Evolutionary conservation across 2,888 invertebrate species (phyloP).

Genomic region (Phyllotreta cruciferae): DNA sequence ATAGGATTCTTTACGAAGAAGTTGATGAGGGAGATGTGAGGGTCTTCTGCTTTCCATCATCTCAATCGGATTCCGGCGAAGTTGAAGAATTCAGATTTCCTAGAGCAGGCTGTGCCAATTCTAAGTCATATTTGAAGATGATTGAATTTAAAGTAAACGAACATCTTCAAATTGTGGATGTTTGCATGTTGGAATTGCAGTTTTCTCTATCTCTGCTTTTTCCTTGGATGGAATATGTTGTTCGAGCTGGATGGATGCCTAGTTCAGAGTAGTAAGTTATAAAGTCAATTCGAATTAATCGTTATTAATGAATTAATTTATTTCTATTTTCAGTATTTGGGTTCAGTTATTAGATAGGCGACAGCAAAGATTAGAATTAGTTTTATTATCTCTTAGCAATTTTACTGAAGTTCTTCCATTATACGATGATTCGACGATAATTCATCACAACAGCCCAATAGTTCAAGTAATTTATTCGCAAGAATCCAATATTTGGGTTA

Average conservation of each 20-base stretch:
- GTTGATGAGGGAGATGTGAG: slow-evolving; percentile 91
- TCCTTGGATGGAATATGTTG: slow-evolving; percentile 95
- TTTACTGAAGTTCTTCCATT: slow-evolving; percentile 70
- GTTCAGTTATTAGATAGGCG: slow-evolving; percentile 87
- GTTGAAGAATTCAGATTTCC: slow-evolving; percentile 89
- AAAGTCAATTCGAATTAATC: not conserved
- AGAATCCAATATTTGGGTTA: slow-evolving; percentile 86
- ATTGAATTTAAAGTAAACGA: slow-evolving; percentile 76
- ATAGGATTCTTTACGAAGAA: slow-evolving; percentile 85
- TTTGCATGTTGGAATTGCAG: slow-evolving; percentile 77
- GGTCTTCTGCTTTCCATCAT: slow-evolving; percentile 86
- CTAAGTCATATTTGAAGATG: slow-evolving; percentile 87
- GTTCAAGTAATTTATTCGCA: slow-evolving; percentile 70
- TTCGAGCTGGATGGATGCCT: slow-evolving; percentile 94
- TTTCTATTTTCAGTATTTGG: slow-evolving; percentile 75
- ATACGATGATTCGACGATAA: slow-evolving; percentile 58
- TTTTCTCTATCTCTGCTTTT: slow-evolving; percentile 82
- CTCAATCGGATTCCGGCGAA: slow-evolving; percentile 79
- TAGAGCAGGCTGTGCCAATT: slow-evolving; percentile 88
- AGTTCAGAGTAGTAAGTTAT: slow-evolving; percentile 85
- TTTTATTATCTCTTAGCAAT: slow-evolving; percentile 81
- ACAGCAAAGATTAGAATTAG: slow-evolving; percentile 85
- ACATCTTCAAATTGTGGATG: slow-evolving; percentile 74
- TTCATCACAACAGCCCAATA: slow-evolving; percentile 58
- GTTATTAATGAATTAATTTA: not conserved